Conservation (phyloP, 2,797 vertebrate species). For the Gallinago solitaria region DNA sequence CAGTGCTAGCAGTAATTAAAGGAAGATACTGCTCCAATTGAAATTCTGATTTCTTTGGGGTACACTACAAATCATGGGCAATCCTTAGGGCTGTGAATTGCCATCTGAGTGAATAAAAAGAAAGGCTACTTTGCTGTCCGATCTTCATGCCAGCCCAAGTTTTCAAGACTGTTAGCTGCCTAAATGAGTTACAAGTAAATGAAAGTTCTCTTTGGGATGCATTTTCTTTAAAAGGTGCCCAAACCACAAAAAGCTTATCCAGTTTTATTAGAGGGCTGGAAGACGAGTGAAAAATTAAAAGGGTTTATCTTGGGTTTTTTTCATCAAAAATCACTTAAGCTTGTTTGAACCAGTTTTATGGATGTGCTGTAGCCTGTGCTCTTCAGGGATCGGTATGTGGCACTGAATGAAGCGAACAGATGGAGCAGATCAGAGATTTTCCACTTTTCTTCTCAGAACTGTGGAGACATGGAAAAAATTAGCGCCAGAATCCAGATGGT, state of each 20-base stretch:
- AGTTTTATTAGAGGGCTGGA: not conserved
- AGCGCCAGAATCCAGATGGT: not conserved
- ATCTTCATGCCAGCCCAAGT: not conserved
- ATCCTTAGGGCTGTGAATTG: conserved; percentile 9
- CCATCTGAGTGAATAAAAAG: conserved; percentile 24
- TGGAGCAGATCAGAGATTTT: conserved; percentile 56
- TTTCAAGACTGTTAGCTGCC: conserved; percentile 1
- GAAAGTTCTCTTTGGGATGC: conserved; percentile 33
- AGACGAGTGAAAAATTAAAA: conserved; percentile 39
- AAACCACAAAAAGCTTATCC: not conserved
- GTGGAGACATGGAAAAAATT: conserved; percentile 7
- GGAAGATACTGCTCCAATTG: not conserved
- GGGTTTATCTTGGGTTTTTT: conserved; percentile 7
- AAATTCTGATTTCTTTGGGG: not conserved
- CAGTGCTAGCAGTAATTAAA: not conserved
- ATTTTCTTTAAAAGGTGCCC: conserved; percentile 36
- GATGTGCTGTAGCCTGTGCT: not conserved
- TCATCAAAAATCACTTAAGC: not conserved
- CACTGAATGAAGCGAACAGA: conserved; percentile 43
- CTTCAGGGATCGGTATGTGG: not conserved
- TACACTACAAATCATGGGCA: not conserved
- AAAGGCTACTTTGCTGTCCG: not conserved
- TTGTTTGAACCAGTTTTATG: conserved; percentile 29
- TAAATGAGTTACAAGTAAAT: conserved; percentile 41
- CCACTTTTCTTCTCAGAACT: conserved; percentile 45